Evolutionary conservation across 1,140 invertebrate species (phyloP).

Genomic region (Notospermus geniculatus): DNA sequence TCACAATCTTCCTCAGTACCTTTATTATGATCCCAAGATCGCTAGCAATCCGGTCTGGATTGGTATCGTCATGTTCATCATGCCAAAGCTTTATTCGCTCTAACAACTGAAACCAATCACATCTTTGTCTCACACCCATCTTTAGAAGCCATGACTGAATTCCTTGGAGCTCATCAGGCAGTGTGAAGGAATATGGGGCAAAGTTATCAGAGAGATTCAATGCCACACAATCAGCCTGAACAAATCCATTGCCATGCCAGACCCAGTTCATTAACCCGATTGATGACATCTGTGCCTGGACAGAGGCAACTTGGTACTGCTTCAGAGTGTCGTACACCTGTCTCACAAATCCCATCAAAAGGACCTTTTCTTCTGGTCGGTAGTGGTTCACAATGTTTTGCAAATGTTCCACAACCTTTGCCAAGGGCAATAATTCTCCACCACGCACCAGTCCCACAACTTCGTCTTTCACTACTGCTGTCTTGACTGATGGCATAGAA

Average conservation of each 20-base stretch:
- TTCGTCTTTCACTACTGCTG: too few relatives aligned
- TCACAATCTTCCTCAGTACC: too few relatives aligned
- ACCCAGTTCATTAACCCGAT: conserved; percentile 16
- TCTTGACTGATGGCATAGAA: too few relatives aligned
- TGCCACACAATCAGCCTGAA: conserved; percentile 10
- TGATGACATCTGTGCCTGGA: not conserved
- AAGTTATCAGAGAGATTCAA: not conserved
- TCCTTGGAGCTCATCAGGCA: conserved; percentile 18
- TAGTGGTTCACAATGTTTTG: not conserved
- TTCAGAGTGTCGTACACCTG: not conserved
- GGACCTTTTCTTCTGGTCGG: not conserved
- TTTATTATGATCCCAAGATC: too few relatives aligned
- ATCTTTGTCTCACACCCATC: too few relatives aligned
- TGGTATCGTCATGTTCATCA: too few relatives aligned
- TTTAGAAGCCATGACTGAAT: conserved; percentile 10
- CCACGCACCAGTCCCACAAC: too few relatives aligned
- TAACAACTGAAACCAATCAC: too few relatives aligned
- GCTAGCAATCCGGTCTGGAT: too few relatives aligned
- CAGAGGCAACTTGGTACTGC: not conserved
- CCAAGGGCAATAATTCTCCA: too few relatives aligned
- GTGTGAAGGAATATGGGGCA: conserved; percentile 21
- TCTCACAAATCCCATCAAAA: not conserved
- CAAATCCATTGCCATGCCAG: conserved; percentile 24
- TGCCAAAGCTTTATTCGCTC: too few relatives aligned
- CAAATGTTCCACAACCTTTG: not conserved